Evolutionary conservation across 2,113 vertebrate species (phyloP).

Genomic region (Ellobius talpinus): DNA sequence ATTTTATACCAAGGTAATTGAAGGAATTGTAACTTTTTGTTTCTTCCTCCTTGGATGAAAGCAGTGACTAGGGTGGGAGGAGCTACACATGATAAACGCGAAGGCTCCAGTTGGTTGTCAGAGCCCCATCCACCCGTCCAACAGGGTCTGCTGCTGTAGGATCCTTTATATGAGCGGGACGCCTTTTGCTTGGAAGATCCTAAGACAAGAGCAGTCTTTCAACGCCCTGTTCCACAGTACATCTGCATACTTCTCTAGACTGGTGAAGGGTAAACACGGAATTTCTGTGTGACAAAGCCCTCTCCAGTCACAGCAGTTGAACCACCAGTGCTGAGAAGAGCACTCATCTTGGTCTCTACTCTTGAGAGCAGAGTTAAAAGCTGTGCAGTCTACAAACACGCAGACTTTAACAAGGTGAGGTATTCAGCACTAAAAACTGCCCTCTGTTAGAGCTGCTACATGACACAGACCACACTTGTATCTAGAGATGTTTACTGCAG

Average conservation of each 20-base stretch:
- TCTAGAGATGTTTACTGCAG: neutral
- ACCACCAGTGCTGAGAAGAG: neutral
- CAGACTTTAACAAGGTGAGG: neutral
- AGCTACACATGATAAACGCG: neutral
- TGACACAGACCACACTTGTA: neutral
- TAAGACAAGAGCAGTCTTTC: neutral
- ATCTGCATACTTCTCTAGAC: neutral
- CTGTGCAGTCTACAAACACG: neutral
- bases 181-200: neutral
- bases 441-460: neutral
- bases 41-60: neutral
- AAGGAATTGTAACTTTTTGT: slow-evolving; percentile 25
- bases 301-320: neutral
- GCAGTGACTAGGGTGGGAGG: neutral
- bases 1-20: slow-evolving; percentile 7
- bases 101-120: neutral
- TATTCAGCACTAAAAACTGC: neutral
- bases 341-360: neutral
- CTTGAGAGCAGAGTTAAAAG: neutral
- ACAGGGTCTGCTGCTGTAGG: neutral
- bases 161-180: neutral
- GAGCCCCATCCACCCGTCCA: neutral
- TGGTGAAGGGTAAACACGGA: neutral
- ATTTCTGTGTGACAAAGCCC: neutral
- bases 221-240: neutral